phyloP scores from a whole-genome alignment of 2,113 vertebrate genomes.

The Oreochromis tanganicae region DNA sequence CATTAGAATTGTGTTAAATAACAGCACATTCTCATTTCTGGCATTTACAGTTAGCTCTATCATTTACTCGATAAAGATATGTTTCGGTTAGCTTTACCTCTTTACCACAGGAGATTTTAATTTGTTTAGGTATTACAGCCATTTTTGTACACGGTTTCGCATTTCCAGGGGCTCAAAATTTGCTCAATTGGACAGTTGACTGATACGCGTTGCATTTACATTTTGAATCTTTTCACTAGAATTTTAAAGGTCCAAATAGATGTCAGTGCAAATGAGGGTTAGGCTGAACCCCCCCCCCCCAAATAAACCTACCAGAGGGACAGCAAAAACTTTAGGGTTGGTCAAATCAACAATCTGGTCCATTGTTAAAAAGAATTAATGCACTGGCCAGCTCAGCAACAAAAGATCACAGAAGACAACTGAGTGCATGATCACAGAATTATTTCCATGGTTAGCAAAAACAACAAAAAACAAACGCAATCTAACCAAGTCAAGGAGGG shows the following conservation, averaged over 20 bases:
- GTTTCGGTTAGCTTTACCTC: not conserved
- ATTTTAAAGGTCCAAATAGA: not conserved
- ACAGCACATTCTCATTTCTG: not conserved
- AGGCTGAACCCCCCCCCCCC: not conserved
- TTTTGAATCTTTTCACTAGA: not conserved
- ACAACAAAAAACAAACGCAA: not conserved
- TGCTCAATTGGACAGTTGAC: not conserved
- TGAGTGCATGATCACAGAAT: not conserved
- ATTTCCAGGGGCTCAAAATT: not conserved
- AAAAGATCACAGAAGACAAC: not conserved
- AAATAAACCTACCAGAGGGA: not conserved
- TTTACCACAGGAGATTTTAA: not conserved
- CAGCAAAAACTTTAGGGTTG: not conserved
- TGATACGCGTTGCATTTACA: not conserved
- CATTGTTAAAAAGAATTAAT: not conserved
- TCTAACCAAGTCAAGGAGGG: not conserved
- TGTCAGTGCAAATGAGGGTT: not conserved
- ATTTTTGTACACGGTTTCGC: not conserved
- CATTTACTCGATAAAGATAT: not conserved
- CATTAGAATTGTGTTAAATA: not conserved
- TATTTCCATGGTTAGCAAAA: not conserved
- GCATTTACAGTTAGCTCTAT: not conserved
- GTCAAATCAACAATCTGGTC: not conserved
- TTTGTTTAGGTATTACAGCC: not conserved
- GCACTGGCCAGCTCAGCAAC: not conserved